Conservation (phyloP, 1,140 invertebrate species). For the Brachionus sp. region DNA sequence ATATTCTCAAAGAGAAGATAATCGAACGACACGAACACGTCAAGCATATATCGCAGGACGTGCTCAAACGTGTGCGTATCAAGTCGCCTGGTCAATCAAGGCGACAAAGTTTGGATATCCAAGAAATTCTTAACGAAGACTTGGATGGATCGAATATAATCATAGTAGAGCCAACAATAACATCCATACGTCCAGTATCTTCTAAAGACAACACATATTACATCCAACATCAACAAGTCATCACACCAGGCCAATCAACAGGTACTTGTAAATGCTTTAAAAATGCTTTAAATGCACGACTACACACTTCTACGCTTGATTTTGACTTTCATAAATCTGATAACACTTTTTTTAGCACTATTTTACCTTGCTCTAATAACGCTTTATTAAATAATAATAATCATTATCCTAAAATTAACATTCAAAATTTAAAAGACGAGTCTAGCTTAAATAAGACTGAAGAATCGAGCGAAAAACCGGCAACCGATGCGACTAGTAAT, state of each 20-base stretch:
- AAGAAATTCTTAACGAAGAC: slow-evolving; percentile 25
- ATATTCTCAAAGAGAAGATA: slow-evolving; percentile 16
- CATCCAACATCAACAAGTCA: slow-evolving; percentile 39
- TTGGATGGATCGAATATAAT: background rate
- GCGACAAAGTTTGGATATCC: slow-evolving; percentile 1
- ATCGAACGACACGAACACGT: slow-evolving; percentile 6
- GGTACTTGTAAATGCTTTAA: slow-evolving; percentile 24
- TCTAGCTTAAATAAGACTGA: background rate
- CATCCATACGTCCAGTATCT: background rate
- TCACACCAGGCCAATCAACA: slow-evolving; percentile 12
- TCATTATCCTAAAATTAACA: slow-evolving; percentile 3
- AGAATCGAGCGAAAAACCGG: background rate
- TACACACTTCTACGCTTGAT: background rate
- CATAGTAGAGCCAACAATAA: slow-evolving; percentile 1
- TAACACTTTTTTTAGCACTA: background rate
- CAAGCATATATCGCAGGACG: slow-evolving; percentile 19
- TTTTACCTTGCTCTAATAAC: background rate
- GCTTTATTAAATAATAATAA: background rate
- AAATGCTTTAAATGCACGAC: background rate
- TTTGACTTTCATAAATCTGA: background rate
- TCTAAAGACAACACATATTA: background rate
- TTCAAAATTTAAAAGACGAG: slow-evolving; percentile 32
- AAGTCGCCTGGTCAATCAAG: slow-evolving; percentile 16
- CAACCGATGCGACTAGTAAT: background rate
- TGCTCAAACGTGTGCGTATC: background rate